Conservation (phyloP, 1,140 invertebrate species). For the Lerema accius region DNA sequence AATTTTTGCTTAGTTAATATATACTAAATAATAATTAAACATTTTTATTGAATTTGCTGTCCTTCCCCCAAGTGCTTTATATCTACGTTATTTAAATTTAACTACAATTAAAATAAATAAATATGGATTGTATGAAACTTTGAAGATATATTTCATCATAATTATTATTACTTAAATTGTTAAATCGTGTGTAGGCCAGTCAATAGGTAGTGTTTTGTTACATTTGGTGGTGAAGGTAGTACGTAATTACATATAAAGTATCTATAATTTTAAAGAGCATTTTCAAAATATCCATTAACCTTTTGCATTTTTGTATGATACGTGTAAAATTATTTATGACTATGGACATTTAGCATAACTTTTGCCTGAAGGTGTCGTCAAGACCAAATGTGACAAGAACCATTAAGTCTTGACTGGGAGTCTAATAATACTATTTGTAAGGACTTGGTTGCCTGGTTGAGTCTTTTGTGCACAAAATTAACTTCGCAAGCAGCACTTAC, state of each 20-base stretch:
- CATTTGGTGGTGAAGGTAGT: conserved; percentile 55
- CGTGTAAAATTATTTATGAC: conserved; percentile 29
- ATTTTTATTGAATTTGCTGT: conserved; percentile 84
- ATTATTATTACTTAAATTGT: conserved; percentile 71
- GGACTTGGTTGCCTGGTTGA: conserved; percentile 70
- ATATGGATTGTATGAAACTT: conserved; percentile 79
- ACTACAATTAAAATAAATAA: conserved; percentile 80
- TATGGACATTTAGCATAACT: conserved; percentile 33
- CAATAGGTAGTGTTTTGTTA: conserved; percentile 55
- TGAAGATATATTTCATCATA: conserved; percentile 76
- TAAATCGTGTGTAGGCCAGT: conserved; percentile 73
- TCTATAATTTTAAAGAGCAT: conserved; percentile 30
- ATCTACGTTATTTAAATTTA: conserved; percentile 82
- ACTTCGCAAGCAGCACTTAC: no score
- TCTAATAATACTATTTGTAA: conserved; percentile 58
- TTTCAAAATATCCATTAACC: conserved; percentile 27
- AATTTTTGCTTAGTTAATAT: conserved; percentile 82
- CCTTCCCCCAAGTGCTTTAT: conserved; percentile 84
- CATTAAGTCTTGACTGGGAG: conserved; percentile 44
- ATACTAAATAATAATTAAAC: conserved; percentile 81
- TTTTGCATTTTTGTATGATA: conserved; percentile 33
- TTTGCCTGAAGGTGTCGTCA: conserved; percentile 27
- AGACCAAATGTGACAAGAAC: conserved; percentile 58
- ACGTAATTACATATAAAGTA: conserved; percentile 28
- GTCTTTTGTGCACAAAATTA: background rate